Conservation (phyloP, 2,888 invertebrate species). For the Aphodius granarius region DNA sequence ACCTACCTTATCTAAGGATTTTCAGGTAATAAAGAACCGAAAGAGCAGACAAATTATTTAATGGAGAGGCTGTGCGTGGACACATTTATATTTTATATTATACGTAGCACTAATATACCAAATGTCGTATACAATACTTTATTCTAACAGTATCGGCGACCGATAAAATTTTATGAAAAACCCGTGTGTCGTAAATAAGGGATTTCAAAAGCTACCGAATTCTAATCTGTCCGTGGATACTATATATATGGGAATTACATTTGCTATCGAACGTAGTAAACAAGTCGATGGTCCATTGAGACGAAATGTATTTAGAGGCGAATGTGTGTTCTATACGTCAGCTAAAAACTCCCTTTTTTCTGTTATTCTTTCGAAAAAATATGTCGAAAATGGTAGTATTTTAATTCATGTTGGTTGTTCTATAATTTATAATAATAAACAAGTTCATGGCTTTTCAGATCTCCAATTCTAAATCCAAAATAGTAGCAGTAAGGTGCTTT, state of each 20-base stretch:
- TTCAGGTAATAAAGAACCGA: not conserved
- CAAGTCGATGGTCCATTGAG: not conserved
- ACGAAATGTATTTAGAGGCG: not conserved
- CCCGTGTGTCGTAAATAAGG: not conserved
- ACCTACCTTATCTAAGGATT: not conserved
- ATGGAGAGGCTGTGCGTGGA: not conserved
- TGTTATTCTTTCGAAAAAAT: too few species aligned
- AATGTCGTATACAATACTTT: not conserved
- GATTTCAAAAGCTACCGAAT: not conserved
- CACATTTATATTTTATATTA: not conserved
- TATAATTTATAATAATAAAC: too few species aligned
- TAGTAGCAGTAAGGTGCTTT: too few species aligned
- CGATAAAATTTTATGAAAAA: slow-evolving; percentile 3
- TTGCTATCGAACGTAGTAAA: too few species aligned
- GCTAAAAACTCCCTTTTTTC: too few species aligned
- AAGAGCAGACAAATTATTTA: not conserved
- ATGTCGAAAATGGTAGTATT: too few species aligned
- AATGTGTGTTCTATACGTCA: too few species aligned
- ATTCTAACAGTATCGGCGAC: slow-evolving; percentile 9
- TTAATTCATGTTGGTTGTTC: too few species aligned
- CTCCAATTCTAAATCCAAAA: too few species aligned
- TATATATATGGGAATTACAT: too few species aligned
- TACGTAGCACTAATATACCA: not conserved
- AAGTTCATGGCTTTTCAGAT: too few species aligned
- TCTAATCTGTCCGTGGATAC: not conserved